phyloP scores from a whole-genome alignment of 2,888 invertebrate species.

The Sinopyrophorus schimmeli region DNA sequence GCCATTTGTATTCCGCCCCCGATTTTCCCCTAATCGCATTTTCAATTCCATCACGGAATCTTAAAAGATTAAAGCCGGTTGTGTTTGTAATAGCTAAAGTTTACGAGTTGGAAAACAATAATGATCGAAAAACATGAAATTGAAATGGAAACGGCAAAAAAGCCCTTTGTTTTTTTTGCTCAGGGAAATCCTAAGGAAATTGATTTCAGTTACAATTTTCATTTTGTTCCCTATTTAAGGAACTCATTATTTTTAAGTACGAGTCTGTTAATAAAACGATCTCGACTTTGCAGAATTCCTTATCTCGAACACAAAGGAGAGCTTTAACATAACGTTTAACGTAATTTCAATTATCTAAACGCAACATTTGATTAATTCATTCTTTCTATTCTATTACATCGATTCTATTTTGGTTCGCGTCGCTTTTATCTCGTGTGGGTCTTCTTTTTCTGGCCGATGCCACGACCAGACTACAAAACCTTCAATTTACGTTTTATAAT shows the following conservation, averaged over 20 bases:
- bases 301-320: too few species aligned
- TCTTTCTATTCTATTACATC: too few species aligned
- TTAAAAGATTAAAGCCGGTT: constrained; percentile 16
- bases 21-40: constrained; percentile 13
- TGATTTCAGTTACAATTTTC: not conserved
- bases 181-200: constrained; percentile 1
- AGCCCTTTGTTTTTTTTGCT: constrained; percentile 1
- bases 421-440: too few species aligned
- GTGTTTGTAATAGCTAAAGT: constrained; percentile 16
- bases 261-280: too few species aligned
- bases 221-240: not conserved
- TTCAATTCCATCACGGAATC: constrained; percentile 13
- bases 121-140: constrained; percentile 10
- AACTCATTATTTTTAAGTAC: constrained; percentile 4
- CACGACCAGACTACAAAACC: too few species aligned
- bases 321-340: too few species aligned
- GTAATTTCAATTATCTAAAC: too few species aligned
- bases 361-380: too few species aligned
- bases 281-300: too few species aligned
- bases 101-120: constrained; percentile 14
- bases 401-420: too few species aligned
- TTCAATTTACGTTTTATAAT: too few species aligned
- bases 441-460: too few species aligned
- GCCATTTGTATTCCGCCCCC: not conserved
- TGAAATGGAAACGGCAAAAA: constrained; percentile 4